Conservation (phyloP, 2,888 invertebrate species). For the Geotrupes spiniger region DNA sequence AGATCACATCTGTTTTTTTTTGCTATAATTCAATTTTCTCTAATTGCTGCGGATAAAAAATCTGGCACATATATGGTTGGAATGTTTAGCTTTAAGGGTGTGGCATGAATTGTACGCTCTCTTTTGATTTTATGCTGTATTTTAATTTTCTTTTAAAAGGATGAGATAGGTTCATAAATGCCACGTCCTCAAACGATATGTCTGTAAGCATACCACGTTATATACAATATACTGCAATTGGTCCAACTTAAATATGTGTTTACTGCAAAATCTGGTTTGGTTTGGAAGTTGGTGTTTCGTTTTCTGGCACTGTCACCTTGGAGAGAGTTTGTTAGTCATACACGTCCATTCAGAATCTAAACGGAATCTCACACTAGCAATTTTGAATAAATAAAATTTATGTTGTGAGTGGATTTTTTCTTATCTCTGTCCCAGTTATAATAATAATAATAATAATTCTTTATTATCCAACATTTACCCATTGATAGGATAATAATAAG, state of each 20-base stretch:
- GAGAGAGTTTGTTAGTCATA: no score
- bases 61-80: slow-evolving; percentile 66
- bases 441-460: no score
- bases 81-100: slow-evolving; percentile 53
- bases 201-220: slow-evolving; percentile 39
- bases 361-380: no score
- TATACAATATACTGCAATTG: slow-evolving; percentile 38
- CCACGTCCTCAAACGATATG: slow-evolving; percentile 35
- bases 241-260: slow-evolving; percentile 41
- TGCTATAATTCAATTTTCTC: slow-evolving; percentile 37
- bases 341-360: no score
- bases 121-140: slow-evolving; percentile 14
- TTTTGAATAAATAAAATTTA: no score
- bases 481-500: no score
- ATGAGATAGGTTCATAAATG: slow-evolving; percentile 10
- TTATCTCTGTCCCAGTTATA: no score
- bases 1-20: slow-evolving; percentile 29
- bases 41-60: slow-evolving; percentile 55
- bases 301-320: not conserved
- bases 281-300: slow-evolving; percentile 34
- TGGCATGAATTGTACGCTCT: slow-evolving; percentile 8
- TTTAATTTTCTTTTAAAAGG: not conserved
- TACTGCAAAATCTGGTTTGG: slow-evolving; percentile 50
- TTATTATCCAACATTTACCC: no score
- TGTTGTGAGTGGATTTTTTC: no score